Evolutionary conservation across 1,140 invertebrate genomes (phyloP).

Genomic region (Lethocerus indicus): DNA sequence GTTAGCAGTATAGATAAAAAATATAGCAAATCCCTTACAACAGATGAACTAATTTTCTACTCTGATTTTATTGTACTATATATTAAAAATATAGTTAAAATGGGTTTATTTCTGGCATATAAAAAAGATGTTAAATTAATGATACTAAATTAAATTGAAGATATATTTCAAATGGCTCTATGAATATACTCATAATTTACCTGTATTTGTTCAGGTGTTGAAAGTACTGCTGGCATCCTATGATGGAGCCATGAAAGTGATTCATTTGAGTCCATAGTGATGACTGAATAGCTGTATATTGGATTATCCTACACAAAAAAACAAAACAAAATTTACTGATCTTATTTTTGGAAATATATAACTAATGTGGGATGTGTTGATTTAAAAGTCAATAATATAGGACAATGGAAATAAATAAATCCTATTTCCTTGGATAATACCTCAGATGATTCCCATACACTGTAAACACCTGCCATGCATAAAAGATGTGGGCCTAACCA

Average conservation of each 20-base stretch:
- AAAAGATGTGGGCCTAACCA: constrained; percentile 46
- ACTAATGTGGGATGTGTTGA: no score
- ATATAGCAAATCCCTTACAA: no score
- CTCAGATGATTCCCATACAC: constrained; percentile 37
- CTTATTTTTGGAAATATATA: no score
- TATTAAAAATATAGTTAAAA: no score
- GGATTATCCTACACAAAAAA: no score
- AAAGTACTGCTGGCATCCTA: constrained; percentile 59
- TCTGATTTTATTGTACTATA: no score
- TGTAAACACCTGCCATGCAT: constrained; percentile 62
- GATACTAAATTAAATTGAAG: not conserved
- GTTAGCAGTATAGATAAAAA: no score
- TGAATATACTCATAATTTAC: constrained; percentile 25
- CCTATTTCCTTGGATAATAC: constrained; percentile 17
- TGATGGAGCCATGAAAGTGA: constrained; percentile 57
- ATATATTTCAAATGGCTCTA: no score
- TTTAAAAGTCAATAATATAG: no score
- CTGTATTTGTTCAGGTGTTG: constrained; percentile 44
- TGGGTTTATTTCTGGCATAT: constrained; percentile 18
- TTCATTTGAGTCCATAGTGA: constrained; percentile 56
- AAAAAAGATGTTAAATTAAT: constrained; percentile 2
- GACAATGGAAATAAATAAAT: no score
- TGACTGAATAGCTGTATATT: constrained; percentile 56
- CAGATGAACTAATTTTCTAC: no score
- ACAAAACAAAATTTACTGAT: no score